Percentiles rank a stretch among this genome's conserved stretches.
Conservation (phyloP, 1,140 invertebrate species). For the Bombyx mori region DNA sequence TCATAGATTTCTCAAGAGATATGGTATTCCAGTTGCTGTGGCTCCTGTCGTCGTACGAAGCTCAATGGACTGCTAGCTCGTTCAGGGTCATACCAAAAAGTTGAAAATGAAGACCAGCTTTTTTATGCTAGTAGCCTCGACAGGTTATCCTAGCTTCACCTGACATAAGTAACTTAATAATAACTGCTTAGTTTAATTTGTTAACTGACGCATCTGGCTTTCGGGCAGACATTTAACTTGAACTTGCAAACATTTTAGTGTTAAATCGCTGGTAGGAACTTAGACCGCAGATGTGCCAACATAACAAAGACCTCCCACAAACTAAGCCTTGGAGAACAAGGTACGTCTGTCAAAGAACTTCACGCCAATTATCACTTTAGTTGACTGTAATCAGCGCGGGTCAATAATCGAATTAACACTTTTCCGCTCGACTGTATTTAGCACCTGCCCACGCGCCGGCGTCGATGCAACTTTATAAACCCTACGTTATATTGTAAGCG, state of each 20-base stretch:
- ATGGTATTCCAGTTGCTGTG: no score
- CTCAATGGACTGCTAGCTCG: no score
- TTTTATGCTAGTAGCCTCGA: neutral
- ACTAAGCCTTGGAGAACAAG: no score
- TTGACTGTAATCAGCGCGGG: constrained; percentile 6
- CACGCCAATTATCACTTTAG: constrained; percentile 8
- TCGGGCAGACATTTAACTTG: no score
- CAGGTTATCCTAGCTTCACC: no score
- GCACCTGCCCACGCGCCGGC: constrained; percentile 21
- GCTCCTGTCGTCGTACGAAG: no score
- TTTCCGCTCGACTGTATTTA: constrained; percentile 13
- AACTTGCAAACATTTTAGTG: no score
- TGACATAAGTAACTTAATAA: no score
- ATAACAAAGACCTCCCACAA: neutral
- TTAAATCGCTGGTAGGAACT: no score
- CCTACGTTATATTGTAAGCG: constrained; percentile 2
- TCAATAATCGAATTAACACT: constrained; percentile 14
- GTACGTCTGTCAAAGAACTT: neutral
- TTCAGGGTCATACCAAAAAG: neutral
- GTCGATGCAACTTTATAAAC: neutral
- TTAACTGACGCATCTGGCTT: no score
- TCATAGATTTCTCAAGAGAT: no score
- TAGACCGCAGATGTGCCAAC: neutral
- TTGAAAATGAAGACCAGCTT: neutral
- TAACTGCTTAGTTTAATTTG: no score